Evolutionary conservation across 2,113 vertebrate genomes (phyloP).

Genomic region (Pelecanus crispus): DNA sequence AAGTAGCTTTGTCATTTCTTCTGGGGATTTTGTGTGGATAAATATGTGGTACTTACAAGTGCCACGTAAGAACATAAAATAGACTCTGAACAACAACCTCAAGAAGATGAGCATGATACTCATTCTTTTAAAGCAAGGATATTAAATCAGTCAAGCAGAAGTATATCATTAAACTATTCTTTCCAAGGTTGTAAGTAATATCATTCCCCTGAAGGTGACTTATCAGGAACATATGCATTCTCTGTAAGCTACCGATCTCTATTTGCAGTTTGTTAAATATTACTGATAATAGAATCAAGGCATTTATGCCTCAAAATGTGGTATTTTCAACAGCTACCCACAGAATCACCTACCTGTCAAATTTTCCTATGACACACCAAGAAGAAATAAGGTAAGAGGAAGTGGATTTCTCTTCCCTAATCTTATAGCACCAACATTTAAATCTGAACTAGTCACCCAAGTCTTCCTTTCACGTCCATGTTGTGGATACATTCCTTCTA

Average conservation of each 20-base stretch:
- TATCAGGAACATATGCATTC: neutral
- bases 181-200: neutral
- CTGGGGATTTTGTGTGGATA: neutral
- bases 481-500: neutral
- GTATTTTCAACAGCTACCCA: neutral
- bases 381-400: neutral
- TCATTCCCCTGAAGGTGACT: conserved; percentile 31
- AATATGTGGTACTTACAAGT: neutral
- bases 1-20: neutral
- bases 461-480: neutral
- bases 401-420: neutral
- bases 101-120: neutral
- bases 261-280: neutral
- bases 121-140: neutral
- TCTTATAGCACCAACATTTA: neutral
- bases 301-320: neutral
- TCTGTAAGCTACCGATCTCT: neutral
- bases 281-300: neutral
- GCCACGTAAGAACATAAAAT: neutral
- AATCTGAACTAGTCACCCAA: neutral
- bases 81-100: neutral
- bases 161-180: neutral
- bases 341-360: neutral
- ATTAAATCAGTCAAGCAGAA: conserved; percentile 44
- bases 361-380: neutral